Evolutionary conservation across 2,888 invertebrate genomes (phyloP), one percentile per base, ranked within the genome.

Genomic region (Cheiracanthium punctorium): DNA sequence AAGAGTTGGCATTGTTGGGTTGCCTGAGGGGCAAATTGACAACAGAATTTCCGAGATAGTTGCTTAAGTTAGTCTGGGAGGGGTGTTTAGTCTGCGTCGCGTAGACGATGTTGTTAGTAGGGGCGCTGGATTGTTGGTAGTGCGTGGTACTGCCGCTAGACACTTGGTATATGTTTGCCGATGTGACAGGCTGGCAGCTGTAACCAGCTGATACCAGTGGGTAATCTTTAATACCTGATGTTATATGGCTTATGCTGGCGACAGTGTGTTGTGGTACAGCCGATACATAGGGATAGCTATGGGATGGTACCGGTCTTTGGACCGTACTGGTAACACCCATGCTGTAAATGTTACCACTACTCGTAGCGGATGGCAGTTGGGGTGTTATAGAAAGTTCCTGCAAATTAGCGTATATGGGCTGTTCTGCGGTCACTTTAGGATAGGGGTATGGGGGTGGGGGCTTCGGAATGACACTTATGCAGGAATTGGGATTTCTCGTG

Each of bases 371-470:
- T 8, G 74, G 14, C 12, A n/a, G 14, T 12, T 37, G 79, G 12
- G 75, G 65, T 43, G 80, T 80, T 20, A 71, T n/a, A 17, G 81
- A 37, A 1, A 88, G 37, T 29, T 88, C 85, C 24, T 85, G 84
- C 17, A 88, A 52, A 43, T 88, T 88, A 48, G 88, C 88, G 73
- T 88, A 88, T 32, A 88, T 85, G 32, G 88, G 84, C 30, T 69
- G 71, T n/a, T 88, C 87, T 17, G 73, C 14, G 4, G 70, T 20
- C 8, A 43, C 48, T 37, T 74, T 80, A 17, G 87, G 28, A 32
- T 81, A 81, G 30, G 87, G 80, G 69, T 87, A 87, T n/a, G 87
- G 87, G 28, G 87, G 87, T n/a, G 87, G 87, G 20, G 81, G 87
- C 48, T 85, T 85, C 8, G 85, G 74, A 30, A 80, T 37, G n/a